A percentile compares a stretch with the other conserved stretches of the same genome.
Evolutionary conservation across 2,888 invertebrate species (phyloP).

Genomic region (Carabus problematicus): DNA sequence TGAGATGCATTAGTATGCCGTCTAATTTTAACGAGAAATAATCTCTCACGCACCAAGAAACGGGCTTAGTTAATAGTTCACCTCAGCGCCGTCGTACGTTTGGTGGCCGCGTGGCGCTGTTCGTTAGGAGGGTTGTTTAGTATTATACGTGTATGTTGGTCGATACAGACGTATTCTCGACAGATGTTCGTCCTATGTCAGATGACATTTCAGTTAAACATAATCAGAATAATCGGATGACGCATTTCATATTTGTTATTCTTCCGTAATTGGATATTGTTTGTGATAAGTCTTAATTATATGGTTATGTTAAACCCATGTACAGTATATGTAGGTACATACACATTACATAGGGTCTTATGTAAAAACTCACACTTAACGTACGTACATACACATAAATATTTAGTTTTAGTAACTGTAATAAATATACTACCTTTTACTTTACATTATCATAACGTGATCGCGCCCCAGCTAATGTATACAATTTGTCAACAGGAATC

Average conservation of each 20-base stretch:
- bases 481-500: too few relatives aligned
- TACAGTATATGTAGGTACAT: too few relatives aligned
- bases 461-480: too few relatives aligned
- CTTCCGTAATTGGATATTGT: slow-evolving; percentile 16
- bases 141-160: background rate
- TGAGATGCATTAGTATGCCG: slow-evolving; percentile 7
- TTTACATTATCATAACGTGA: too few relatives aligned
- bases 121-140: slow-evolving; percentile 10
- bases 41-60: slow-evolving; percentile 1
- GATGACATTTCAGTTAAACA: slow-evolving; percentile 11
- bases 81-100: too few relatives aligned
- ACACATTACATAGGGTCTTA: too few relatives aligned
- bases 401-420: too few relatives aligned
- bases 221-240: slow-evolving; percentile 25
- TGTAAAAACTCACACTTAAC: too few relatives aligned
- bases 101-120: slow-evolving; percentile 4
- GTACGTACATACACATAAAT: too few relatives aligned
- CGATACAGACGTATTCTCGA: slow-evolving; percentile 10
- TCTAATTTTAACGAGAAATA: slow-evolving; percentile 17
- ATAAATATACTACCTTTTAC: too few relatives aligned
- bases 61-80: too few relatives aligned
- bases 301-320: background rate
- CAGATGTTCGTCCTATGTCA: slow-evolving; percentile 17
- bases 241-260: slow-evolving; percentile 20
- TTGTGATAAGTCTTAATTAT: slow-evolving; percentile 6